A percentile compares a stretch with the other conserved stretches of the same genome.
Evolutionary conservation across 2,888 invertebrate species (phyloP).

Genomic region (Drosophila setosimentum): DNA sequence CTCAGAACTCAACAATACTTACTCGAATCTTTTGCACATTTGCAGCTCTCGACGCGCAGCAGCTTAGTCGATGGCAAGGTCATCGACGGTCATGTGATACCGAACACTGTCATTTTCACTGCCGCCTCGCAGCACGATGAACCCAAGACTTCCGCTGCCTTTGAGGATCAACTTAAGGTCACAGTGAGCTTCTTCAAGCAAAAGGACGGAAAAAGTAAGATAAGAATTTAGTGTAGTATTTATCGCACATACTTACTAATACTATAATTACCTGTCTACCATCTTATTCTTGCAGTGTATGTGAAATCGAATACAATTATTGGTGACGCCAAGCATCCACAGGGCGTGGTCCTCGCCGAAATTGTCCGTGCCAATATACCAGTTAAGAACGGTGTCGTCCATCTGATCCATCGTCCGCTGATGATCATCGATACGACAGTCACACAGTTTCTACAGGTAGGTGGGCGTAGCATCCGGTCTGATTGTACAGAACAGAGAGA

Average conservation of each 20-base stretch:
- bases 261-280: not conserved
- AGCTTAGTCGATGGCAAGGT: slow-evolving; percentile 93
- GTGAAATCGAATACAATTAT: slow-evolving; percentile 93
- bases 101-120: slow-evolving; percentile 94
- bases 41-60: slow-evolving; percentile 89
- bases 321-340: slow-evolving; percentile 91
- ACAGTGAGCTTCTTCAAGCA: slow-evolving; percentile 92
- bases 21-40: not conserved
- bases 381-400: slow-evolving; percentile 96
- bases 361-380: slow-evolving; percentile 96
- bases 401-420: slow-evolving; percentile 95
- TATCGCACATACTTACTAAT: not conserved
- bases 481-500: slow-evolving; percentile 22
- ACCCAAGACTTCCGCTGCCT: slow-evolving; percentile 92
- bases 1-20: not conserved
- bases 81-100: slow-evolving; percentile 95
- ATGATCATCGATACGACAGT: slow-evolving; percentile 97
- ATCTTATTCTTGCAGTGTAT: slow-evolving; percentile 86
- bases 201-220: slow-evolving; percentile 89
- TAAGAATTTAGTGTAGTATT: too few relatives aligned
- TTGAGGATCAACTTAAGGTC: slow-evolving; percentile 93
- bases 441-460: slow-evolving; percentile 93
- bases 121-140: slow-evolving; percentile 91
- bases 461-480: slow-evolving; percentile 67
- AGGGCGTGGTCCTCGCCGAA: slow-evolving; percentile 94